Conservation (phyloP, 2,797 vertebrate species). For the Spinus olivaceus region DNA sequence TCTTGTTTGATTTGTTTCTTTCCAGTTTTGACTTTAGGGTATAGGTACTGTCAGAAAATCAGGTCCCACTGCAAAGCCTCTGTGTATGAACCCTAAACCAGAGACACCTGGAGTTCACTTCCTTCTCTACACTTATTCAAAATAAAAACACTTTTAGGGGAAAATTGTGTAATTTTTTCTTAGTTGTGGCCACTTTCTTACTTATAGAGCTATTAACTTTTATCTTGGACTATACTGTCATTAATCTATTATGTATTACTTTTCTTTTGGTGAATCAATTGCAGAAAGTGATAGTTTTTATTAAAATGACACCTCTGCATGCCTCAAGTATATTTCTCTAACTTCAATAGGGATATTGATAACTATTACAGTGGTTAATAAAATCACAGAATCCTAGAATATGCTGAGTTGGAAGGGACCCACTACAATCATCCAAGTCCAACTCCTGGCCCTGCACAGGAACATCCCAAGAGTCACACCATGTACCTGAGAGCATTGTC, state of each 20-base stretch:
- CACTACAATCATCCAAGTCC: not conserved
- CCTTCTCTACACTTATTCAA: not conserved
- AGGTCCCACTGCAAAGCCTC: not conserved
- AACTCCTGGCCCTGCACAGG: no score
- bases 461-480: no score
- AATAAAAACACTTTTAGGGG: not conserved
- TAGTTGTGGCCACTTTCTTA: not conserved
- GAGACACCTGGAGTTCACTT: not conserved
- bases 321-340: not conserved
- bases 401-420: not conserved
- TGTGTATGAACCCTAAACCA: not conserved
- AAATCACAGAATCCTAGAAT: not conserved
- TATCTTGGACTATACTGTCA: not conserved
- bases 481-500: not conserved
- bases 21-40: not conserved
- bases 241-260: not conserved
- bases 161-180: not conserved
- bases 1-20: not conserved
- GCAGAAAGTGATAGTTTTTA: not conserved
- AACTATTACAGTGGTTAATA: not conserved
- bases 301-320: not conserved
- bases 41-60: not conserved
- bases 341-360: not conserved
- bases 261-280: not conserved
- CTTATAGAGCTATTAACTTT: not conserved